These are phyloP conservation scores for Thereva nobilitata DNA, from an alignment of 2,888 invertebrate genomes.

Conservation along the genomic window DNA sequence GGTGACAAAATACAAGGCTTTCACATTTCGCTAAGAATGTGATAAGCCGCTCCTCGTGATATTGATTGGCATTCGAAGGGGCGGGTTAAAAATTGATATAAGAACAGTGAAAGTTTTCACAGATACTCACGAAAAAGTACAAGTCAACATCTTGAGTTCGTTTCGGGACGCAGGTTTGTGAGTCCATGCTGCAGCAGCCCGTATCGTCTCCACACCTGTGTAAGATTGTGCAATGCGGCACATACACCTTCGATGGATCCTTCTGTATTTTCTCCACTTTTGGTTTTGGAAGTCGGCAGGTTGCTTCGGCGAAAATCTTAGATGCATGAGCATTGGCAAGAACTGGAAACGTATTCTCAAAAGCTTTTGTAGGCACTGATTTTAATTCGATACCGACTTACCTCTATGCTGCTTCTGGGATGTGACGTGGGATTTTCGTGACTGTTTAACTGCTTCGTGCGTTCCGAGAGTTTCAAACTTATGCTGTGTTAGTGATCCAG, in stretches of 20 bases:
- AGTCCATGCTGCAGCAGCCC: conserved; percentile 79
- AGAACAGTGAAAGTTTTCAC: not conserved
- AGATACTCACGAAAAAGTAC: conserved; percentile 78
- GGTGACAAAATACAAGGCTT: too few relatives aligned
- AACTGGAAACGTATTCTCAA: conserved; percentile 44
- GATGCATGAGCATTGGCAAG: conserved; percentile 52
- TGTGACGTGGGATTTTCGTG: conserved; percentile 49
- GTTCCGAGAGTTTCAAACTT: conserved; percentile 53
- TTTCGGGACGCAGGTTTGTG: conserved; percentile 77
- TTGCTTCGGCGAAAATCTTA: conserved; percentile 49
- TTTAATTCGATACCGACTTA: conserved; percentile 39
- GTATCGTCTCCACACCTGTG: conserved; percentile 86
- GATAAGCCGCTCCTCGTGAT: too few relatives aligned
- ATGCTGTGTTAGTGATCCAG: conserved; percentile 51
- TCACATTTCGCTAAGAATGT: too few relatives aligned
- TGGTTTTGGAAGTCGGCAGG: conserved; percentile 65
- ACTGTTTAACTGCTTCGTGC: conserved; percentile 49
- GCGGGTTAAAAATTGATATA: not conserved
- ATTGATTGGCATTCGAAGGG: too few relatives aligned
- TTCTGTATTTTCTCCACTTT: conserved; percentile 72
- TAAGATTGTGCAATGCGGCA: conserved; percentile 83
- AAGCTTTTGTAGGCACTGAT: not conserved
- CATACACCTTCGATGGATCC: conserved; percentile 69
- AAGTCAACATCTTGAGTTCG: conserved; percentile 71
- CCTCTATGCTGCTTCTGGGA: conserved; percentile 51